Conservation (phyloP, 2,113 vertebrate genomes). For the Passer domesticus region DNA sequence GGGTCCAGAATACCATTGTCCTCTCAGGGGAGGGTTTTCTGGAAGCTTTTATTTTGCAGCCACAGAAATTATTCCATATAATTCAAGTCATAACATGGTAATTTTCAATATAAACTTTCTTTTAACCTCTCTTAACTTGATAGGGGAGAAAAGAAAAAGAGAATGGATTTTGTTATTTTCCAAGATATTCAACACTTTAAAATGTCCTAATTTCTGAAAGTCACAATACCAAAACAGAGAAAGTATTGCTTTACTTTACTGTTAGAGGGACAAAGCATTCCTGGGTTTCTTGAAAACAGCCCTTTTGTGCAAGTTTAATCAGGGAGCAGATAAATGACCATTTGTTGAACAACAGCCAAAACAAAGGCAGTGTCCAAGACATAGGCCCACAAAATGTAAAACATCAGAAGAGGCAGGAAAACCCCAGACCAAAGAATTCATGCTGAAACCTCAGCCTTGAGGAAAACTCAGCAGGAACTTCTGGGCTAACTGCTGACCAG, state of each 20-base stretch:
- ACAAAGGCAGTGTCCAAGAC: not conserved
- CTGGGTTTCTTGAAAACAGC: not conserved
- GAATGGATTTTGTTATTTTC: not conserved
- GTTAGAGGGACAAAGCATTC: not conserved
- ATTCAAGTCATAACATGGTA: conserved; percentile 3
- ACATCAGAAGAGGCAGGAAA: conserved; percentile 15
- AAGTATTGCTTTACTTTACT: not conserved
- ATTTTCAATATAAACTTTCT: conserved; percentile 6
- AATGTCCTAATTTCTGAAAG: not conserved
- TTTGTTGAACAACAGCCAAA: not conserved
- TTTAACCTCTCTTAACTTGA: not conserved
- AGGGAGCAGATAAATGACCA: not conserved
- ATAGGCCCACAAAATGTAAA: not conserved
- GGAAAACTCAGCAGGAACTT: conserved; percentile 16
- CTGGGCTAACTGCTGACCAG: not conserved
- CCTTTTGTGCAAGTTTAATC: not conserved
- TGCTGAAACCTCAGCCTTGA: not conserved
- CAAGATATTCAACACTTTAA: not conserved
- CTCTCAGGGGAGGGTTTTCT: not conserved
- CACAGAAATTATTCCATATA: conserved; percentile 1
- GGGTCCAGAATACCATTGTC: not conserved
- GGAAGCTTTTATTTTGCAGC: not conserved
- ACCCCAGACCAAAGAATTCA: not conserved
- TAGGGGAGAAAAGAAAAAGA: not conserved
- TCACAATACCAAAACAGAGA: not conserved